Conservation (phyloP, 2,888 invertebrate genomes). For the Sminthurinus aureus region DNA sequence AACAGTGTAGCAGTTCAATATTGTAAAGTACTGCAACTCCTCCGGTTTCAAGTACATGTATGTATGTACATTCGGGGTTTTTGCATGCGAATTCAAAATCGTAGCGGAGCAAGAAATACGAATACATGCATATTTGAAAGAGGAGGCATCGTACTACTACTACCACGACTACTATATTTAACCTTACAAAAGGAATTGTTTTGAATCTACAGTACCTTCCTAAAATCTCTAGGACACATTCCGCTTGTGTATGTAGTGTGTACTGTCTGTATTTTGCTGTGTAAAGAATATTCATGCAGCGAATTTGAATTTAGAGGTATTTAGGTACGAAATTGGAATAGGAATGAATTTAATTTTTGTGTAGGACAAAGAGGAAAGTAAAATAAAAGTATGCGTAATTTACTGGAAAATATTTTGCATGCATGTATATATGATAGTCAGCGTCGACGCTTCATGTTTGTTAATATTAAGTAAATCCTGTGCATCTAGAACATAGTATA, state of each 20-base stretch:
- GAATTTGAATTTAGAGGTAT: neutral
- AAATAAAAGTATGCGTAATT: neutral
- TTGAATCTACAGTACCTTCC: neutral
- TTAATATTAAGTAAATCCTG: too few relatives aligned
- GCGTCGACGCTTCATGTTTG: neutral
- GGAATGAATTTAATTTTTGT: neutral
- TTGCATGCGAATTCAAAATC: too few relatives aligned
- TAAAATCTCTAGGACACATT: neutral
- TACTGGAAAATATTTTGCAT: neutral
- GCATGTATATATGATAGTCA: neutral
- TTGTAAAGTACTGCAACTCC: too few relatives aligned
- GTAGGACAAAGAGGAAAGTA: too few relatives aligned
- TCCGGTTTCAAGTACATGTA: too few relatives aligned
- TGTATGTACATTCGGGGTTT: too few relatives aligned
- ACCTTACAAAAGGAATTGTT: too few relatives aligned
- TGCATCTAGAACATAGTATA: too few relatives aligned
- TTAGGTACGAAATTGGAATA: neutral
- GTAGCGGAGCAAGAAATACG: too few relatives aligned
- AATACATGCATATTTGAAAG: too few relatives aligned
- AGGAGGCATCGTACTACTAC: too few relatives aligned
- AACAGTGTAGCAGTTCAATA: neutral
- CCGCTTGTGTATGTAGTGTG: neutral
- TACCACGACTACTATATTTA: too few relatives aligned
- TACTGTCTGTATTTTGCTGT: neutral
- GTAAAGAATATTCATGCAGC: neutral